Evolutionary conservation across 2,888 invertebrate species (phyloP), one percentile per base, ranked within the genome.

Genomic region (Harpagoxenus sublaevis): DNA sequence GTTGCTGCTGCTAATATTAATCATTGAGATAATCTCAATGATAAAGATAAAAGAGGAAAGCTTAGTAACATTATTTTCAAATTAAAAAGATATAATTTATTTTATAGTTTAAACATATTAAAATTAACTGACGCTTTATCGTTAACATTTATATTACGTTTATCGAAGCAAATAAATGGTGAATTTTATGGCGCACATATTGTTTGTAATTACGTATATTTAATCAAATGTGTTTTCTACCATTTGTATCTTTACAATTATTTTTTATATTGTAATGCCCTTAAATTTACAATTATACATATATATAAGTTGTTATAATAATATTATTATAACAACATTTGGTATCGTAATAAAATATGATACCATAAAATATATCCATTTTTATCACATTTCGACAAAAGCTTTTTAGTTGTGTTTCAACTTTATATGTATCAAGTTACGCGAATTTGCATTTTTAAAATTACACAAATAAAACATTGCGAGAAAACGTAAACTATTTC

Each of bases 61-160:
- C 35, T 5, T 35, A 65, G 2, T 35, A 5, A 39, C 1, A 35
- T 15, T 48, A 15, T 48, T 42, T 42, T 15, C 42, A 5, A 15
- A 15, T 57, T 42, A 18, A 42, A 74, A 5, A 48, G 8, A 35
- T 23, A 12, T 15, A 12, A 60, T 60, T 57, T 48, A 8, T 23
- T 51, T 63, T 66, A 66, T 10, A 48, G 1, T 53, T 1, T 68
- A 78, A 66, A 66, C 15, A 77, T n/a, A 53, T 39, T 18, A 18
- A 51, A 77, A 57, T 57, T 73, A 28, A 12, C 3, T 2, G 1
- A 28, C 15, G n/a, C 5, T 39, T 60, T 60, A 73, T 18, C 51
- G 23, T 73, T 42, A 57, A 57, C 55, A 10, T 73, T 73, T 73
- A 39, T 45, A 66, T 57, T 57, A 57, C 15, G 18, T 73, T 73